Conservation (phyloP, 2,888 invertebrate species). For the Smittia aterrima region DNA sequence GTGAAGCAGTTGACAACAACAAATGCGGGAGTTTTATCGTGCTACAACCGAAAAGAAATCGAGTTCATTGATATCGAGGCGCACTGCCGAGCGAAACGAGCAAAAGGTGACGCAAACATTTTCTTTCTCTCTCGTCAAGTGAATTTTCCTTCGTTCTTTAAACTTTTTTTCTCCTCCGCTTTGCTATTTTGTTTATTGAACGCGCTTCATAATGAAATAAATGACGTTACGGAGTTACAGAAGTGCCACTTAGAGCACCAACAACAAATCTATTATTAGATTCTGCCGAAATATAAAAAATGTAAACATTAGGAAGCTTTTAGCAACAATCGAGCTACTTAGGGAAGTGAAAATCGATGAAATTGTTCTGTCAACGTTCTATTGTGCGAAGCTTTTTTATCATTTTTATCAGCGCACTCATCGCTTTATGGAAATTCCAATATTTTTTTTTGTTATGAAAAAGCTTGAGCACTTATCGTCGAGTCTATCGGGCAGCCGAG, state of each 20-base stretch:
- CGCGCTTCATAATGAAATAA: too few species aligned
- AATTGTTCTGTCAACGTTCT: not conserved
- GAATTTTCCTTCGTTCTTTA: not conserved
- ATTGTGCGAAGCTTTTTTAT: not conserved
- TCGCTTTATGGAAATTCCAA: not conserved
- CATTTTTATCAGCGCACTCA: not conserved
- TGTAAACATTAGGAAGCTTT: too few species aligned
- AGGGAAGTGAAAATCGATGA: too few species aligned
- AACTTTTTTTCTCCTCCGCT: too few species aligned
- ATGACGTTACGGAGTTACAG: too few species aligned
- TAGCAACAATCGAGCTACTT: too few species aligned
- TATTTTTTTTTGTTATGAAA: not conserved
- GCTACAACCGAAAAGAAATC: conserved; percentile 9
- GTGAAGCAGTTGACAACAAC: not conserved
- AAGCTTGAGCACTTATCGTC: not conserved
- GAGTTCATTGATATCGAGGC: conserved; percentile 14
- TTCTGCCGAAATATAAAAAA: not conserved
- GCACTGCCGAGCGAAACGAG: not conserved
- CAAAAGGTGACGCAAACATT: too few species aligned
- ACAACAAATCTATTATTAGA: too few species aligned
- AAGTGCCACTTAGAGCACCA: too few species aligned
- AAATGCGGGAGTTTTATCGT: not conserved
- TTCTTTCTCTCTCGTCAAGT: too few species aligned
- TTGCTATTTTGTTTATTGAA: not conserved
- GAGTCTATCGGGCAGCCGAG: not conserved